Percentiles rank a stretch among this genome's conserved stretches.
Conservation (phyloP, 1,140 invertebrate species). For the Luehdorfia chinensis region DNA sequence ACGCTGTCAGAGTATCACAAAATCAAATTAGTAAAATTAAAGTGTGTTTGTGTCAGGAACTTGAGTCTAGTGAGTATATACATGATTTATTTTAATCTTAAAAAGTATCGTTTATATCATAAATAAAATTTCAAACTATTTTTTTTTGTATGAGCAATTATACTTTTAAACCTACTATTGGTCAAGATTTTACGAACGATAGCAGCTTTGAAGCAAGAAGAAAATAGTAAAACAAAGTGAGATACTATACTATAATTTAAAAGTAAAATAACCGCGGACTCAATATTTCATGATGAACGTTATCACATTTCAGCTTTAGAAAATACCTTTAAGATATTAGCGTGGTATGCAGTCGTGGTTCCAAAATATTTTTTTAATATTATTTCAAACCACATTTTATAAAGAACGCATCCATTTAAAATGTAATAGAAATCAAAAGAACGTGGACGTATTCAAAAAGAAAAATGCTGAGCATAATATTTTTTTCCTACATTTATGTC, state of each 20-base stretch:
- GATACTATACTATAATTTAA: not conserved
- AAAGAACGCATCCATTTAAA: not conserved
- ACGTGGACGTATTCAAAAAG: slow-evolving; percentile 24
- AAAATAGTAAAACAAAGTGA: slow-evolving; percentile 11
- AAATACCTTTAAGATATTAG: not conserved
- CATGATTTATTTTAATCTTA: slow-evolving; percentile 37
- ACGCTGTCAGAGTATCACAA: slow-evolving; percentile 24
- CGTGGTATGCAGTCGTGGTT: not conserved
- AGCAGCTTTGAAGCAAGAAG: slow-evolving; percentile 11
- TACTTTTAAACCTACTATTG: slow-evolving; percentile 65
- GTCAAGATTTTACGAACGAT: slow-evolving; percentile 44
- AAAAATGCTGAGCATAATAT: slow-evolving; percentile 51
- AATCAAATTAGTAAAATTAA: slow-evolving; percentile 35
- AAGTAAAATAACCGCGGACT: slow-evolving; percentile 9
- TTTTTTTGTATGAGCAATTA: slow-evolving; percentile 58
- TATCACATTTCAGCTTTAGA: not conserved
- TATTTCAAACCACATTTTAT: too few relatives aligned
- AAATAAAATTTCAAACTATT: slow-evolving; percentile 68
- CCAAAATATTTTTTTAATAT: too few relatives aligned
- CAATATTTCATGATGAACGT: not conserved
- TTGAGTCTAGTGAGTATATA: slow-evolving; percentile 60
- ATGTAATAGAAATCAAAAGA: not conserved
- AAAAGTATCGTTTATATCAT: slow-evolving; percentile 57
- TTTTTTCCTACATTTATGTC: slow-evolving; percentile 50
- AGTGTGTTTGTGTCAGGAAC: slow-evolving; percentile 50